Base-by-base conservation (phyloP, 2,888 invertebrate genomes). In the Metalampra italica region DNA sequence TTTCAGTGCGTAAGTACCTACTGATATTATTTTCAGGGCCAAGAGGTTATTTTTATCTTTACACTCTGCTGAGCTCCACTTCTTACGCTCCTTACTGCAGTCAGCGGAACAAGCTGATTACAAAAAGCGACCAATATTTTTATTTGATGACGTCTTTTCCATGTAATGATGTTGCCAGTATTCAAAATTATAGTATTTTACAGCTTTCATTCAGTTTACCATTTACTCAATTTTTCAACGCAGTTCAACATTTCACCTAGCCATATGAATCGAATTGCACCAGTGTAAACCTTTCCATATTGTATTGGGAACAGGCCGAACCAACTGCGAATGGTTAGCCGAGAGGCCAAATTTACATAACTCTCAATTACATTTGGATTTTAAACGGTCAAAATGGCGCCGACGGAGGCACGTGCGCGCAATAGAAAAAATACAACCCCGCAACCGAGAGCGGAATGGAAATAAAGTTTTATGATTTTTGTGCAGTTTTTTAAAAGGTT, bases 351-450 rank as follows among this genome's bases (percentile, higher is more conserved):
- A 68, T 75, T 71, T 74, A 60, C 72, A 75, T 74, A 75, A 71
- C 68, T 73, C 72, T 66, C 71, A 74, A 74, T 75, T 77, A 75
- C 55, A 67, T 56, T 56, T 59, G 71, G 72, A 71, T 72, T 68
- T 68, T 67, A 66, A 68, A 64, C 55, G 61, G 62, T 66, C 64
- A 66, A 64, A 68, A 64, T 51, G 62, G 60, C 59, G 52, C 55
- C 52, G 62, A 59, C 59, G 52, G 56, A 52, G 52, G 56, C 64
- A 62, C 62, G 66, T 65, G 62, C 52, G 59, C 42, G 51, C 53
- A 62, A 64, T 60, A 54, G 59, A 58, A 64, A 59, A 60, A 64
- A 60, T 59, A 52, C 9, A 43, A 52, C 46, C 37, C 40, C 36
- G 44, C 58, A 56, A 55, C 51, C 52, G 43, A 43, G 30, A 45